Evolutionary conservation across 2,113 vertebrate species (phyloP), one percentile per base, ranked within the genome.

Genomic region (Microcebus jonahi): DNA sequence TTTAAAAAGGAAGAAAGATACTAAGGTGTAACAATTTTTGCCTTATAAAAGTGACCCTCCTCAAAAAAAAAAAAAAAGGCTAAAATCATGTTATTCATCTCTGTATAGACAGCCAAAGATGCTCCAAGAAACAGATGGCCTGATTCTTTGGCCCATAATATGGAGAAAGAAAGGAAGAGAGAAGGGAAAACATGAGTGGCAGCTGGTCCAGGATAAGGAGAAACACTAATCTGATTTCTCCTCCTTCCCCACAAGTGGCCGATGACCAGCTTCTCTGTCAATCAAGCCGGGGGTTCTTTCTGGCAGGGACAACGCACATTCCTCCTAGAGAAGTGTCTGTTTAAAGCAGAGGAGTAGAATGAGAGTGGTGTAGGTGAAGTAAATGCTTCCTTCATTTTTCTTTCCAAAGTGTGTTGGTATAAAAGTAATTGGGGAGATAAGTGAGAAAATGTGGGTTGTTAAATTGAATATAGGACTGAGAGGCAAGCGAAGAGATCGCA

Each of bases 391-490:
- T 75, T 85, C 9, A n/a, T 50, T 88, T 75, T 81, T 79, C 50
- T 94, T 89, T 61, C 85, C 53, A 76, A 92, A 96, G 86, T 91
- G 23, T 67, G 70, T 91, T 91, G 27, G 65, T 15, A 83, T 73
- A 95, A 93, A 80, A 90, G 31, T 85, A 70, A 83, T 25, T 88
- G 12, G 15, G 27, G 23, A 82, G 96, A 61, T 65, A 73, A 61
- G 53, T 91, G 27, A 95, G 50, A 95, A 96, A 95, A 48, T 42
- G 80, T 21, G 42, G 8, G 65, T 86, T 85, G n/a, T 84, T 88
- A 94, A 92, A 94, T 31, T 53, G 68, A 87, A 61, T 73, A 77
- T 68, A 42, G 59, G 34, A 42, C 39, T 9, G 8, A 79, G 82
- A 88, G 48, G 21, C 31, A 81, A 70, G 81, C 42, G 50, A 92